phyloP scores from a whole-genome alignment of 2,888 invertebrate species.

The Hololepta plana region DNA sequence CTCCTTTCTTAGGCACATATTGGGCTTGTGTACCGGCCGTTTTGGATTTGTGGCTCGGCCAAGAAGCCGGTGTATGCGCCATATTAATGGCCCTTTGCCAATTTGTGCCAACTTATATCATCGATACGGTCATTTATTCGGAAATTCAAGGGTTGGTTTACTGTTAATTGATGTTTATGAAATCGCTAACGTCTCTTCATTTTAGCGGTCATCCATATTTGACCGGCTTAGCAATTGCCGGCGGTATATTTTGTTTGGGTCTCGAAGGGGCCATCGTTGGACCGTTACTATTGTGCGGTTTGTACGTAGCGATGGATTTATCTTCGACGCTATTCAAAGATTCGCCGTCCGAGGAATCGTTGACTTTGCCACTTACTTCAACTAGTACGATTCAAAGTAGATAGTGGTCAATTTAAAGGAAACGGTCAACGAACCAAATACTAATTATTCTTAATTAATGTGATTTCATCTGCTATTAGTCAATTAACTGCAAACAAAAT shows the following conservation, averaged over 20 bases:
- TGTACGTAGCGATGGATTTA: constrained; percentile 82
- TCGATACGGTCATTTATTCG: constrained; percentile 90
- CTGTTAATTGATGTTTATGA: no score
- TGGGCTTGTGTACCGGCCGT: constrained; percentile 90
- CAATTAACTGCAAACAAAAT: no score
- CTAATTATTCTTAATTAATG: no score
- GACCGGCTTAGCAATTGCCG: constrained; percentile 91
- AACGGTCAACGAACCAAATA: no score
- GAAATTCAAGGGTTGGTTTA: constrained; percentile 83
- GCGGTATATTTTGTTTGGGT: constrained; percentile 94
- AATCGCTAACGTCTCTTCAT: no score
- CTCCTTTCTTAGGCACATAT: constrained; percentile 92
- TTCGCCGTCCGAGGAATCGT: constrained; percentile 40
- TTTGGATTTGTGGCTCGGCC: constrained; percentile 85
- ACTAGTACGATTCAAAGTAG: no score
- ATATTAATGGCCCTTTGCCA: constrained; percentile 65
- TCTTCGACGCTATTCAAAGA: constrained; percentile 51
- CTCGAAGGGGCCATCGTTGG: constrained; percentile 95
- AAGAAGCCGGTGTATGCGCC: constrained; percentile 69
- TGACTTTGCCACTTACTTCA: no score
- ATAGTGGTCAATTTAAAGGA: no score
- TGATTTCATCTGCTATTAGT: no score
- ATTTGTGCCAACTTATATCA: constrained; percentile 77
- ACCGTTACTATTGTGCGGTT: constrained; percentile 82
- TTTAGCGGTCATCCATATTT: constrained; percentile 85